These are phyloP conservation scores for Meandrina meandrites DNA, from an alignment of 92 coral and sea anemone genomes.

Conservation along the genomic window DNA sequence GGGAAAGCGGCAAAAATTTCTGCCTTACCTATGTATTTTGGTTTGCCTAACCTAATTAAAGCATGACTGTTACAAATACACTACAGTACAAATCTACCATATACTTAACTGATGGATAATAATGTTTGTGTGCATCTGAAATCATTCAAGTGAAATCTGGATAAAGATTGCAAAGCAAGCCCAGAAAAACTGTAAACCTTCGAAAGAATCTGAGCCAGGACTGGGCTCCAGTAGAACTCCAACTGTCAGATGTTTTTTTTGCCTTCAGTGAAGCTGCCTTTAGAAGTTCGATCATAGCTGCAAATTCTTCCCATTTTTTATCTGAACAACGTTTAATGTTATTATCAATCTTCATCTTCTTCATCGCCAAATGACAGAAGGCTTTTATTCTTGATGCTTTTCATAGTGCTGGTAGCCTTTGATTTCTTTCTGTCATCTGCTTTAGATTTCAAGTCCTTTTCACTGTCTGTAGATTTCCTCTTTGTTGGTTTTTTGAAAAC, in stretches of 20 bases:
- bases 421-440: slow-evolving; percentile 63
- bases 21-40: too few species aligned
- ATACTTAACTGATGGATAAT: neutral
- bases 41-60: too few species aligned
- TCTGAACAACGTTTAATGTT: neutral
- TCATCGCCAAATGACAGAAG: slow-evolving; percentile 90
- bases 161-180: too few species aligned
- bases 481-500: slow-evolving; percentile 88
- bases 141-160: neutral
- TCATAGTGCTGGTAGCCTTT: slow-evolving; percentile 65
- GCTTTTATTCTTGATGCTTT: slow-evolving; percentile 78
- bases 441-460: slow-evolving; percentile 42
- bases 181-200: too few species aligned
- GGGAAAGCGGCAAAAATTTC: too few species aligned
- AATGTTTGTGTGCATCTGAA: neutral
- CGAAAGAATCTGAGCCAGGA: neutral
- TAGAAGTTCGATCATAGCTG: neutral
- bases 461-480: slow-evolving; percentile 68
- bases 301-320: neutral
- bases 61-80: too few species aligned
- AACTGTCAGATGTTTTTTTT: neutral
- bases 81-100: neutral
- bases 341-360: slow-evolving; percentile 61
- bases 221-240: neutral
- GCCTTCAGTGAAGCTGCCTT: neutral